Evolutionary conservation across 1,140 invertebrate genomes (phyloP), one percentile per base, ranked within the genome.

Genomic region (Drosophila ambigua): DNA sequence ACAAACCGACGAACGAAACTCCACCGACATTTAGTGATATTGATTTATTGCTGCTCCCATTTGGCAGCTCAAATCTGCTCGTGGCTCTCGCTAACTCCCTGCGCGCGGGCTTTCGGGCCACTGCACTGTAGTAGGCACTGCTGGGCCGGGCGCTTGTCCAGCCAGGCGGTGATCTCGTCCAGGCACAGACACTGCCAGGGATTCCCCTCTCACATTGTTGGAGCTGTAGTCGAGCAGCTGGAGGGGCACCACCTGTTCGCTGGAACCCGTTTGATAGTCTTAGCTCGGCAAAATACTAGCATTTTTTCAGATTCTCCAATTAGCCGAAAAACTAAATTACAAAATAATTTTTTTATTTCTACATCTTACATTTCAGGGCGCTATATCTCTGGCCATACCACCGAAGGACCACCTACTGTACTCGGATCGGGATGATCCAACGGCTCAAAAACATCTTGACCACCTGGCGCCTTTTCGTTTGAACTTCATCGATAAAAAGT

Each of bases 131-230:
- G 35, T 83, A 92, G 45, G 72, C 82, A 23, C 74, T 90, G 13
- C 49, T 60, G 11, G 68, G 15, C 0, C 80, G 63, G 1, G 80
- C 54, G 72, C 1, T 2, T 15, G 24, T 88, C 61, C 48, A 91
- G 59, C 78, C 76, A 90, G 44, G 53, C 48, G 2, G 88, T 66
- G 7, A 91, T 63, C 51, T 87, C 83, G 44, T 92, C 79, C 35
- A 89, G 66, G 23, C 90, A 91, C 9, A 72, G 46, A 28, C 91
- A 91, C 46, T 92, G 89, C 91, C 91, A 91, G 9, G 91, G 87
- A 62, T 92, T 92, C 5, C 87, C 89, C 69, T 2, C 51, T 60
- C 0, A 91, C 67, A 73, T 90, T 79, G 31, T 91, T 91, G 0
- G 74, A 84, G 49, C 89, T 91, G 8, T 80, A 78, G 57, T 92